Evolutionary conservation across 2,113 vertebrate genomes (phyloP).

Genomic region (Pomatorhinus ruficollis): DNA sequence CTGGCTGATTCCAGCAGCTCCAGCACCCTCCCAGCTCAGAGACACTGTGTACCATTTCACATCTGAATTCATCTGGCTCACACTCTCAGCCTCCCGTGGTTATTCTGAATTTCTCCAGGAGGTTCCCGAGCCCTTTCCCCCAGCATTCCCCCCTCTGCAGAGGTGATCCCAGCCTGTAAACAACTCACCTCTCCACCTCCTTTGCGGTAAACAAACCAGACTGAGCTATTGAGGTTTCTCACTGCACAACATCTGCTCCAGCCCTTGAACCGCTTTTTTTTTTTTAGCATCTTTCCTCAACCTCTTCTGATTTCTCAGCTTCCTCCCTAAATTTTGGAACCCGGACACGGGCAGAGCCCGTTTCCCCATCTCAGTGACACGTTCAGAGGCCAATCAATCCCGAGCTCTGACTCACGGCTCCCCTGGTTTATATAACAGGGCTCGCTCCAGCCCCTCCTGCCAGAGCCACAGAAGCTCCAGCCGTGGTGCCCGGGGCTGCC

Average conservation of each 20-base stretch:
- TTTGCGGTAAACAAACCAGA: constrained; percentile 27
- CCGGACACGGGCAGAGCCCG: background rate
- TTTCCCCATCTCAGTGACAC: background rate
- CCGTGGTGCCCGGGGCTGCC: background rate
- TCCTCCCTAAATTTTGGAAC: background rate
- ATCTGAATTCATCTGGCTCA: background rate
- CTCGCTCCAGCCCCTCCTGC: background rate
- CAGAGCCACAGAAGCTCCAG: background rate
- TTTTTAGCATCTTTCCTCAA: background rate
- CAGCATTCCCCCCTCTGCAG: background rate
- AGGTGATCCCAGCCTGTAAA: constrained; percentile 6
- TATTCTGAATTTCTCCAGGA: background rate
- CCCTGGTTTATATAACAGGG: background rate
- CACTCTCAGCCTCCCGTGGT: background rate
- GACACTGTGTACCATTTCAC: accelerated
- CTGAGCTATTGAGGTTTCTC: background rate
- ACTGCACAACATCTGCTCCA: background rate
- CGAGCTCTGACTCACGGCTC: background rate
- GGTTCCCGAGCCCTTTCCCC: background rate
- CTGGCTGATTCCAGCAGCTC: background rate
- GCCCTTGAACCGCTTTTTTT: background rate
- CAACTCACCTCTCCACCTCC: background rate
- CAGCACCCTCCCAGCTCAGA: background rate
- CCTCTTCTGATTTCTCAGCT: background rate
- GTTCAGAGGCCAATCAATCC: background rate